Conservation (phyloP, 1,140 invertebrate genomes). For the Bombus polaris region DNA sequence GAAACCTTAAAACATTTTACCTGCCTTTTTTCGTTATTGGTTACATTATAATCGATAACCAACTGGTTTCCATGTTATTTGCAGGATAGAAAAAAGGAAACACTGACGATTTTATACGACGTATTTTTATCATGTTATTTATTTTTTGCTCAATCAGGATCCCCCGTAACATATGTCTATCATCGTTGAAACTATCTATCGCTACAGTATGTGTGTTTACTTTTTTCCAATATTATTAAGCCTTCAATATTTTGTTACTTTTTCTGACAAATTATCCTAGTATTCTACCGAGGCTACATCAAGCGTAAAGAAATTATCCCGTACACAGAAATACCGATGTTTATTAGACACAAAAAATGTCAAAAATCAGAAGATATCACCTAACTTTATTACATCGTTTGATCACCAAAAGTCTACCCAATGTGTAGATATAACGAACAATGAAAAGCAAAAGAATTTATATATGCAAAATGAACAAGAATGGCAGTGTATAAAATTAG, state of each 20-base stretch:
- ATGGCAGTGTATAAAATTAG: slow-evolving; percentile 83
- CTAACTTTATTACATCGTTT: not conserved
- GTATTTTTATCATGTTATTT: slow-evolving; percentile 75
- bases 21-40: not conserved
- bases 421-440: not conserved
- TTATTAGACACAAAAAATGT: slow-evolving; percentile 51
- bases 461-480: slow-evolving; percentile 61
- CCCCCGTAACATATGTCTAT: slow-evolving; percentile 64
- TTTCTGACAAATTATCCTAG: slow-evolving; percentile 63
- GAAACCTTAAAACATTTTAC: not conserved
- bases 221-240: not conserved
- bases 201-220: slow-evolving; percentile 63
- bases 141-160: slow-evolving; percentile 62
- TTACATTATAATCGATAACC: not conserved
- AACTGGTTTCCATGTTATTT: slow-evolving; percentile 15
- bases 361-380: slow-evolving; percentile 39
- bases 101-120: slow-evolving; percentile 17
- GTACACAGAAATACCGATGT: slow-evolving; percentile 50
- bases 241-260: not conserved
- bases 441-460: slow-evolving; percentile 6
- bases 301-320: slow-evolving; percentile 46
- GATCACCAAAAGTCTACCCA: not conserved
- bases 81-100: slow-evolving; percentile 53
- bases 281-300: slow-evolving; percentile 62
- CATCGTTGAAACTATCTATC: slow-evolving; percentile 64